Base-by-base conservation (phyloP, 2,113 vertebrate species). In the Psittacula cyanocephala region DNA sequence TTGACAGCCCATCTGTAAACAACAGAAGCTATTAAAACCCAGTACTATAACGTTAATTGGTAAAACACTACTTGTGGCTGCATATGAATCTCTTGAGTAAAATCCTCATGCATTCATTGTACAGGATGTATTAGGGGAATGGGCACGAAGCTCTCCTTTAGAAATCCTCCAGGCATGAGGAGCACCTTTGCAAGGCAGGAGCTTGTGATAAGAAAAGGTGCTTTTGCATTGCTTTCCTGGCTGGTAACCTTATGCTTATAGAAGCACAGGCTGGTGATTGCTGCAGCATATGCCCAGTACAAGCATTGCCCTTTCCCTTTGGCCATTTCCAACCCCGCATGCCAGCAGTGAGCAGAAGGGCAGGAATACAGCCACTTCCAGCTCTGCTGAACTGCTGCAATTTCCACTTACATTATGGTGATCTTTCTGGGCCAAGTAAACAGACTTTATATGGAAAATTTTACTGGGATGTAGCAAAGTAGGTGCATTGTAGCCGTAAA, bases 1-100 rank as follows among this genome's bases (percentile, higher is more conserved):
- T 82, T 93, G 96, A 95, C 96, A 96, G 87, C 55, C 78, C 89
- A 93, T 95, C 91, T 96, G 96, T 86, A 95, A 94, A 94, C 84
- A 96, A 88, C 93, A 96, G 91, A 97, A 94, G 75, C 89, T 92
- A 65, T 95, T 95, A 95, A 92, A 94, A 80, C 49, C 28, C n/a
- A 49, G 75, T 28, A 39, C 75, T 91, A 24, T 63, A 87, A 78
- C 29, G 60, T 27, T 95, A 92, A 94, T 94, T 95, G 52, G 63
- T 67, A 91, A 87, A 95, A 89, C 11, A 67, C 10, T 87, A 55
- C 52, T 95, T 91, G 71, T 59, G 53, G 52, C 75, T 94, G 44
- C 63, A 18, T 27, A 53, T 17, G 78, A 74, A 82, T 69, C 94
- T 89, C 89, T 69, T 53, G 81, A 85, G 71, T 39, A 46, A 94